A percentile compares a stretch with the other conserved stretches of the same genome.
phyloP scores from a whole-genome alignment of 2,113 vertebrate species.

The Elachura formosa region DNA sequence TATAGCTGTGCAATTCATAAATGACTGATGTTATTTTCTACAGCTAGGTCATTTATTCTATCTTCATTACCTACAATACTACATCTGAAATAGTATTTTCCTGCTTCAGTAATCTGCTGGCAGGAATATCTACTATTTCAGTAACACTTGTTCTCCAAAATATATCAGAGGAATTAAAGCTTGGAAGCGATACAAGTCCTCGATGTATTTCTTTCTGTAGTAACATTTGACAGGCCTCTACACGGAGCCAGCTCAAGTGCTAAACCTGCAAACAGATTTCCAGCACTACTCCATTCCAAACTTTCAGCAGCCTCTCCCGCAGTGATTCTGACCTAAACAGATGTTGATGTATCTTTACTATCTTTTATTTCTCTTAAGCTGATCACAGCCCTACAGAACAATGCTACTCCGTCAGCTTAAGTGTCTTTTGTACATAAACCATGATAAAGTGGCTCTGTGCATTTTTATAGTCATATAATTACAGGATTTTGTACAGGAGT shows the following conservation, averaged over 20 bases:
- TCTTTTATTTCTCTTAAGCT: conserved; percentile 26
- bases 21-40: neutral
- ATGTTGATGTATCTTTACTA: conserved; percentile 9
- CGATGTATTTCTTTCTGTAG: conserved; percentile 19
- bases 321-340: conserved; percentile 39
- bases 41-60: neutral
- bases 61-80: conserved; percentile 38
- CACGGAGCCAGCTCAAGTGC: neutral
- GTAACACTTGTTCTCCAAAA: conserved; percentile 45
- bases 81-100: conserved; percentile 18
- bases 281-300: neutral
- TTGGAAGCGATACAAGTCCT: conserved; percentile 21
- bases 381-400: neutral
- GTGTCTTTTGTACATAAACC: neutral
- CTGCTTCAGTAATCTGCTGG: conserved; percentile 42
- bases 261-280: conserved; percentile 27
- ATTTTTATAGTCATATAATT: conserved; percentile 7
- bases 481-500: neutral
- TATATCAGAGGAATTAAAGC: conserved; percentile 50
- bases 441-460: neutral
- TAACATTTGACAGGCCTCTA: conserved; percentile 32
- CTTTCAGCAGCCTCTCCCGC: neutral
- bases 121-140: conserved; percentile 52
- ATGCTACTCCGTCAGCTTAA: neutral
- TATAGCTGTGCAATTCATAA: neutral